phyloP scores from a whole-genome alignment of 2,888 invertebrate genomes.

The Pediacus dermestoides region DNA sequence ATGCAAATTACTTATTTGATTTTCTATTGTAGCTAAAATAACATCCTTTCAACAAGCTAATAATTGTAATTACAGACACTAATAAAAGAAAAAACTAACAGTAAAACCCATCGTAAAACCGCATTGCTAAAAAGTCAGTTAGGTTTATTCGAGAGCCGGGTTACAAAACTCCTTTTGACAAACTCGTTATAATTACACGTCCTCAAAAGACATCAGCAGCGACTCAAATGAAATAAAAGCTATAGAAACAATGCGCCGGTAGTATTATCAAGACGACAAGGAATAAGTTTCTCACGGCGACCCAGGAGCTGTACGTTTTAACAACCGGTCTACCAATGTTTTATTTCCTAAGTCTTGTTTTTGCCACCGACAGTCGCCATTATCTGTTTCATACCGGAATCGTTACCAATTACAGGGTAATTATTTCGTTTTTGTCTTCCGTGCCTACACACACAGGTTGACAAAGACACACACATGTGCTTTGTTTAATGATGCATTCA shows the following conservation, averaged over 20 bases:
- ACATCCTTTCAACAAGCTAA: no score
- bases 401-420: constrained; percentile 43
- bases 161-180: constrained; percentile 10
- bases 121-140: no score
- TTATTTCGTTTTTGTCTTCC: constrained; percentile 30
- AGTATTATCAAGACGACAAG: constrained; percentile 10
- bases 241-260: constrained; percentile 27
- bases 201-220: constrained; percentile 16
- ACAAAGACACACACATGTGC: no score
- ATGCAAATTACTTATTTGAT: no score
- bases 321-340: constrained; percentile 34
- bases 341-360: constrained; percentile 38
- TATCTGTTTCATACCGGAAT: constrained; percentile 40
- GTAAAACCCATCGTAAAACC: no score
- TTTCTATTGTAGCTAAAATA: no score
- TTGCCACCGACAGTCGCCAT: constrained; percentile 38
- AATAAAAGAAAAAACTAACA: no score
- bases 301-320: constrained; percentile 19
- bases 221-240: constrained; percentile 14
- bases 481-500: constrained; percentile 16
- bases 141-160: constrained; percentile 6
- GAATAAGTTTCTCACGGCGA: constrained; percentile 39
- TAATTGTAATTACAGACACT: no score
- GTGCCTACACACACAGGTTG: constrained; percentile 16
- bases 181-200: constrained; percentile 24